Conservation (phyloP, 2,797 vertebrate genomes). For the Periophthalmus magnuspinnatus region DNA sequence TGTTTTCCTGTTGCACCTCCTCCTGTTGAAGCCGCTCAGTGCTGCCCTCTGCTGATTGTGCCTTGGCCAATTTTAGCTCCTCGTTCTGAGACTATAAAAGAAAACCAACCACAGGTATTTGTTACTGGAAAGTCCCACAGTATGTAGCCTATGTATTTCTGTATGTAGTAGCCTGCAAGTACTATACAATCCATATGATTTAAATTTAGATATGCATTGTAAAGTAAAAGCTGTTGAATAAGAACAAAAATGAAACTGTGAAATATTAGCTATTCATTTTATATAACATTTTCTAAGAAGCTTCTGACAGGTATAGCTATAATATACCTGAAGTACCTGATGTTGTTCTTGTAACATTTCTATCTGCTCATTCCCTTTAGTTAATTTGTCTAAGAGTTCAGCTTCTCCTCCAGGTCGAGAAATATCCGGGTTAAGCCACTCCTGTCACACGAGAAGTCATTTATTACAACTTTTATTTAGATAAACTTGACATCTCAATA, state of each 20-base stretch:
- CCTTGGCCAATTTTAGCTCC: constrained; percentile 77
- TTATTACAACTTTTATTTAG: constrained; percentile 6
- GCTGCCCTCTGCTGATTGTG: constrained; percentile 66
- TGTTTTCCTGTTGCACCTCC: constrained; percentile 78
- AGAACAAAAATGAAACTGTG: no score
- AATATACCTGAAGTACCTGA: constrained; percentile 77
- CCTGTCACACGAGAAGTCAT: constrained; percentile 50
- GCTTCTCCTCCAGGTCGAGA: constrained; percentile 42
- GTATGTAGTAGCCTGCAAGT: no score
- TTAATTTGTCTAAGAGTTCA: constrained; percentile 80
- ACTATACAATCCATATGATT: no score
- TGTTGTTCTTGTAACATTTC: constrained; percentile 83
- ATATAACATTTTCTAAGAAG: no score
- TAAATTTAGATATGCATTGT: no score
- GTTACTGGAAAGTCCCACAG: constrained; percentile 12
- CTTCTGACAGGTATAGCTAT: constrained; percentile 23
- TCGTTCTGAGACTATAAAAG: constrained; percentile 83
- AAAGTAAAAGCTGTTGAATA: no score
- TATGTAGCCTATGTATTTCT: background rate
- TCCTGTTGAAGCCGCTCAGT: constrained; percentile 60
- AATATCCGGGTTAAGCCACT: constrained; percentile 65
- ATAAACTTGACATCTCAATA: background rate
- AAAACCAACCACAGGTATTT: constrained; percentile 18
- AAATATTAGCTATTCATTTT: no score
- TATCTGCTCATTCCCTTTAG: constrained; percentile 83